Base-by-base conservation (phyloP, 2,113 vertebrate genomes). In the Cinclus cinclus region DNA sequence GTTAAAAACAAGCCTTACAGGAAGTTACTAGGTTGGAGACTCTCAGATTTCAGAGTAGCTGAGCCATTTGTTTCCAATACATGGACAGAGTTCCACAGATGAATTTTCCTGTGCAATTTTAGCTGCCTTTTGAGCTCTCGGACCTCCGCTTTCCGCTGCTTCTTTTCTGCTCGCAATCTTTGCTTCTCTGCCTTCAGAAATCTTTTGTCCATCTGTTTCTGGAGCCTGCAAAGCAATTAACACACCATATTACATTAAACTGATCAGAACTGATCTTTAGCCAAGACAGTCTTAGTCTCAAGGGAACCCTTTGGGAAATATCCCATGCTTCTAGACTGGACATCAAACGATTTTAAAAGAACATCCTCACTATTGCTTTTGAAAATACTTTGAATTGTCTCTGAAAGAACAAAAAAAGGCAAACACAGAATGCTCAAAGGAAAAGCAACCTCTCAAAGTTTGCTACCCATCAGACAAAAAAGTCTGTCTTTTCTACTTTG, bases 71-170 rank as follows among this genome's bases (percentile, higher is more conserved):
- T 92, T 93, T 98, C 98, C 94, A 98, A 90, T 41, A 97, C 97
- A 59, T 98, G 98, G 83, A 98, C 98, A 8, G 98, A 99, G 68
- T 98, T 99, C 99, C 99, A 99, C 92, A 99, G 98, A 90, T 99
- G 97, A 95, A 99, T 98, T 95, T 99, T 98, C 97, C 99, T 99
- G 96, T 99, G 99, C 96, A 99, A 96, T 97, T 99, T 98, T 63
- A 99, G 98, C 97, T 99, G 99, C 97, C 99, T 99, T 98, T 99
- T 99, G 90, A 99, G 99, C 98, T 99, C 99, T 95, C 99, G 98
- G 92, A 99, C 99, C 93, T 99, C 99, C 62, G 99, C 99, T 97
- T 99, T 99, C 35, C 99, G 98, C 96, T 99, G 99, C 88, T 99
- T 98, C 97, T 99, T 99, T 97, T 99, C 99, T 65, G 99, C 98